A percentile compares a stretch with the other conserved stretches of the same genome.
Conservation (phyloP, 2,797 vertebrate genomes). For the Anabas testudineus region DNA sequence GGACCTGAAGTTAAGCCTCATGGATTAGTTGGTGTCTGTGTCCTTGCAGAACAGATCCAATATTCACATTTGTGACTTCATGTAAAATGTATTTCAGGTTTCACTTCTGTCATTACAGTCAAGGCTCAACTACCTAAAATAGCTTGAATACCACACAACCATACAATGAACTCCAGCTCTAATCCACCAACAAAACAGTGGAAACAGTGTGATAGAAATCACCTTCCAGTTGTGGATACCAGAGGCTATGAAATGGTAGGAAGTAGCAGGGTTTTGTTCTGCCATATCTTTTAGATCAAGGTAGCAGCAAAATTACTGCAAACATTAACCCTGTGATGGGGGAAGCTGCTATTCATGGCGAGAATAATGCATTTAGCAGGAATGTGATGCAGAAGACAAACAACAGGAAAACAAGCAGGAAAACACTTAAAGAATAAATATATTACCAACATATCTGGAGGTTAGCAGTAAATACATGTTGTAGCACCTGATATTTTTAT, state of each 20-base stretch:
- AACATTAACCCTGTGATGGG: neutral
- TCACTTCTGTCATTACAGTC: conserved; percentile 10
- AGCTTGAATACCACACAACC: neutral
- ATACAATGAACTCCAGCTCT: neutral
- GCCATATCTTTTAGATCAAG: conserved; percentile 20
- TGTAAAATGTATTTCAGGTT: conserved; percentile 24
- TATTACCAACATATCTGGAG: neutral
- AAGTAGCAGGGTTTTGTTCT: conserved; percentile 26
- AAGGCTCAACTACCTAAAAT: conserved; percentile 18
- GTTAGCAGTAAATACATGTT: neutral
- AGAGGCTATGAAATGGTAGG: conserved; percentile 16
- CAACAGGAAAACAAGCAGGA: conserved; percentile 7
- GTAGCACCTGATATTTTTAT: neutral
- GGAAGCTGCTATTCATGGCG: conserved; percentile 8
- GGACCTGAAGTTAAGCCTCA: conserved; percentile 8
- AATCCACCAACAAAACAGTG: conserved; percentile 15
- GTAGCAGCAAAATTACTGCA: neutral
- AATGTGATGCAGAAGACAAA: conserved; percentile 22
- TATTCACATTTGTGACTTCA: conserved; percentile 20
- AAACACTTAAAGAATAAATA: neutral
- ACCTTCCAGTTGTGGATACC: neutral
- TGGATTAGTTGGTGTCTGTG: conserved; percentile 11
- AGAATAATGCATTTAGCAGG: conserved; percentile 13
- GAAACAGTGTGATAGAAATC: conserved; percentile 22
- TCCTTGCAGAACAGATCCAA: neutral